These are phyloP conservation scores for Ephydatia muelleri DNA, from an alignment of 37 sponge, comb jelly and placozoan species.

Conservation along the genomic window DNA sequence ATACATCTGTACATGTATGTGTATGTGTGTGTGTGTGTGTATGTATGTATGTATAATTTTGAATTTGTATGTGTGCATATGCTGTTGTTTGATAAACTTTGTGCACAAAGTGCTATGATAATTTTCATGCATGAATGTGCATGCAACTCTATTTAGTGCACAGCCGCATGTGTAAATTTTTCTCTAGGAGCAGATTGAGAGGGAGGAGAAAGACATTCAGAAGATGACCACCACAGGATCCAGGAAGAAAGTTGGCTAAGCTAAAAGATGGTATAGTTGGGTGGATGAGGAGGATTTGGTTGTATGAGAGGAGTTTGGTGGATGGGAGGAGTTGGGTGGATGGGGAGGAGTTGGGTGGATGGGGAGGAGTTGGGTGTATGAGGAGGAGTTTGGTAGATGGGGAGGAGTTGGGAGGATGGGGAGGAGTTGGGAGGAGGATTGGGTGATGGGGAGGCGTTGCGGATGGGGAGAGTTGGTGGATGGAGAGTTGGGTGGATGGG, in stretches of 20 bases:
- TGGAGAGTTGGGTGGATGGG: too few species aligned
- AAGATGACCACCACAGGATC: not conserved
- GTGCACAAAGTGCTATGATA: too few species aligned
- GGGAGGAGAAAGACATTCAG: slow-evolving; percentile 16
- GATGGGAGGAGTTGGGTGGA: too few species aligned
- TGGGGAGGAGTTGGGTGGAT: too few species aligned
- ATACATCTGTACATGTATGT: not conserved
- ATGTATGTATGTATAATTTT: not conserved
- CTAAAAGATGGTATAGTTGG: not conserved
- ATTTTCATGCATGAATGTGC: not conserved
- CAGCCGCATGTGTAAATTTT: not conserved
- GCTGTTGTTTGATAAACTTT: not conserved
- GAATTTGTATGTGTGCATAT: not conserved
- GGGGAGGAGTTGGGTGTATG: too few species aligned
- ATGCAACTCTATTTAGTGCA: not conserved
- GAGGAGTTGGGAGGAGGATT: too few species aligned
- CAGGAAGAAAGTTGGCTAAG: not conserved
- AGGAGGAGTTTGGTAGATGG: too few species aligned
- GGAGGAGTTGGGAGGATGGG: too few species aligned
- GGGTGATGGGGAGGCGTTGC: too few species aligned
- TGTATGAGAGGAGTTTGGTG: too few species aligned
- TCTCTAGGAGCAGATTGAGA: slow-evolving; percentile 21
- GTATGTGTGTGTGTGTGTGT: not conserved
- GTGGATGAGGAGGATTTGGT: too few species aligned
- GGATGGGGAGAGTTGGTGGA: too few species aligned